Evolutionary conservation across 2,797 vertebrate genomes (phyloP), one percentile per base, ranked within the genome.

Genomic region (Rhincodon typus): DNA sequence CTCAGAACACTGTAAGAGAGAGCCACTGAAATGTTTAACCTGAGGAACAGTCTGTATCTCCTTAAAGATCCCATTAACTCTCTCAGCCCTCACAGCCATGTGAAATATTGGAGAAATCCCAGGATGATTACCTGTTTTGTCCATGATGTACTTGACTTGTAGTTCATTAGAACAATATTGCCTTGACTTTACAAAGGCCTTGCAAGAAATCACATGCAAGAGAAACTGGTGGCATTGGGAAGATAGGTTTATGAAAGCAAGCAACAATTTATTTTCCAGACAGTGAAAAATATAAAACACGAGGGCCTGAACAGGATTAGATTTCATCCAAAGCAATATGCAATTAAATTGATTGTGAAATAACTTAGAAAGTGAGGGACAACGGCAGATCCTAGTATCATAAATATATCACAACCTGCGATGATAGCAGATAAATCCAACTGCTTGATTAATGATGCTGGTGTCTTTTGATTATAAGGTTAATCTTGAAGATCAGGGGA

Each of bases 221-320:
- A 27, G 4, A 27, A 42, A 38, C 2, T 67, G 90, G 8, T 42
- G 90, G 62, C n/a, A 93, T 66, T 69, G 19, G 90, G 25, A 93
- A 21, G 66, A 4, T 42, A 90, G 4, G 66, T 93, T 93, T 69
- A 93, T 69, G 30, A 95, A 77, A 95, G 50, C 27, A 77, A 21
- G 5, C 57, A 95, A 19, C 38, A 50, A 94, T 82, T 38, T 82
- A 46, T 46, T 84, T 84, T 84, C 46, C 82, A 84, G 82, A 84
- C 82, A 84, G 70, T 95, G 94, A 77, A 77, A 95, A 72, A 42
- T 72, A 25, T 53, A 30, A n/a, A 46, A 38, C 62, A 93, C 77
- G 27, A 17, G 50, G n/a, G 30, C 25, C 6, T 74, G 46, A 57
- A 46, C 30, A 42, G 66, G 66, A 94, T 30, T 30, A 50, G 4